Percentiles rank a stretch among this genome's conserved stretches.
phyloP scores from a whole-genome alignment of 2,888 invertebrate genomes.

The Lucinisca nassula region DNA sequence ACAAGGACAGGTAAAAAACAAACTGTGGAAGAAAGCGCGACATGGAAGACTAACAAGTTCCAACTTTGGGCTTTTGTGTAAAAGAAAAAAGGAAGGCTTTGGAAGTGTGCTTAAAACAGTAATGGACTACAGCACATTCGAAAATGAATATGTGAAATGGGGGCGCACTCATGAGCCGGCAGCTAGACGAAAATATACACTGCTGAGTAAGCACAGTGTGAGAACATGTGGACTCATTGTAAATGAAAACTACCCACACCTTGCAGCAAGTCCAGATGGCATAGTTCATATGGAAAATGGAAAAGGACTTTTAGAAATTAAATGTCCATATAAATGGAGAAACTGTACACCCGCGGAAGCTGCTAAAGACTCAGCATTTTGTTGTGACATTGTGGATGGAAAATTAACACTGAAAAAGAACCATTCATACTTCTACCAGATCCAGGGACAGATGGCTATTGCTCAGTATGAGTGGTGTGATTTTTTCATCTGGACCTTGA shows the following conservation, averaged over 20 bases:
- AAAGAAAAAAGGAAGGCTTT: not conserved
- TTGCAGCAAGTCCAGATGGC: constrained; percentile 52
- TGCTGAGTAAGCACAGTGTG: constrained; percentile 9
- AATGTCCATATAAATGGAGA: constrained; percentile 50
- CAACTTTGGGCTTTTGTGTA: constrained; percentile 17
- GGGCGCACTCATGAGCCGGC: constrained; percentile 19
- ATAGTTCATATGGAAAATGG: constrained; percentile 5
- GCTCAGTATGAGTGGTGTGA: constrained; percentile 17
- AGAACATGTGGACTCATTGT: constrained; percentile 38
- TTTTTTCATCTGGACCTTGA: constrained; percentile 26
- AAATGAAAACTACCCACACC: not conserved
- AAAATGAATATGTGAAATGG: constrained; percentile 22
- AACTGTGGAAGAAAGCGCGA: constrained; percentile 15
- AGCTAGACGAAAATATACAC: constrained; percentile 14
- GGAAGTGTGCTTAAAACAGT: not conserved
- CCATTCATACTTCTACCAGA: constrained; percentile 9
- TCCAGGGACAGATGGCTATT: constrained; percentile 11
- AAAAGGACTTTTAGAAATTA: constrained; percentile 37
- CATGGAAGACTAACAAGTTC: constrained; percentile 22
- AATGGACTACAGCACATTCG: not conserved
- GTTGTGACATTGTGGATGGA: not conserved
- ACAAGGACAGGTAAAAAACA: not conserved
- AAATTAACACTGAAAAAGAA: not conserved
- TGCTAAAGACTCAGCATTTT: constrained; percentile 22
- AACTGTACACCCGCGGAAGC: constrained; percentile 17